Evolutionary conservation across 2,113 vertebrate species (phyloP), one percentile per base, ranked within the genome.

Genomic region (Axis porcinus): DNA sequence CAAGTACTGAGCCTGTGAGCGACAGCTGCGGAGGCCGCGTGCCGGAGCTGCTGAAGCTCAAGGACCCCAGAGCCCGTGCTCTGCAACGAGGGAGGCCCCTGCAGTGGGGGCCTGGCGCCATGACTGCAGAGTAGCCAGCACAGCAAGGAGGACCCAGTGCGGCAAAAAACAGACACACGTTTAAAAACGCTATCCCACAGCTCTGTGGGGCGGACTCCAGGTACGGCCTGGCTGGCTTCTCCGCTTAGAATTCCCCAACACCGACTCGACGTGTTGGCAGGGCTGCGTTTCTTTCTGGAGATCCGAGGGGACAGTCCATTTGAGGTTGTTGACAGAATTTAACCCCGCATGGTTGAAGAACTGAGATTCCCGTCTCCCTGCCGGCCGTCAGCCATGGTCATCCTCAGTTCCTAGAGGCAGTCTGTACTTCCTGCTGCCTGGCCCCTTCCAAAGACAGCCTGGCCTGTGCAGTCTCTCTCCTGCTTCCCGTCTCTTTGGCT

Each of bases 51-150:
- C n/a, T 36, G 64, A 5, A 23, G 64, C 17, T 0, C 4, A 9
- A 36, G 67, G n/a, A 12, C 67, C n/a, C 67, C 36, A 19, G n/a
- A 23, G 67, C n/a, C 67, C 19, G 1, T 70, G n/a, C 12, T 70
- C 67, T 1, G 0, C 10, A 40, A 12, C 19, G 2, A 6, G 67
- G 12, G n/a, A 10, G 12, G 67, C 67, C 62, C 0, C 67, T 2
- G n/a, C 10, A 5, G 12, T 0, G 10, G 6, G 19, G 23, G 67
- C 67, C 67, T 12, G 19, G n/a, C 19, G 23, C 67, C 19, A 6
- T 2, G 4, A 23, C n/a, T 40, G 10, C 9, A 40, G 19, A 12
- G 11, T 19, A 70, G 67, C 17, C 2, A 10, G 67, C 67, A 4
- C n/a, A 23, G n/a, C 10, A 5, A 70, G n/a, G 67, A 23, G 23